A percentile compares a stretch with the other conserved stretches of the same genome.
Evolutionary conservation across 2,113 vertebrate genomes (phyloP).

Genomic region (Tragelaphus imberbis): DNA sequence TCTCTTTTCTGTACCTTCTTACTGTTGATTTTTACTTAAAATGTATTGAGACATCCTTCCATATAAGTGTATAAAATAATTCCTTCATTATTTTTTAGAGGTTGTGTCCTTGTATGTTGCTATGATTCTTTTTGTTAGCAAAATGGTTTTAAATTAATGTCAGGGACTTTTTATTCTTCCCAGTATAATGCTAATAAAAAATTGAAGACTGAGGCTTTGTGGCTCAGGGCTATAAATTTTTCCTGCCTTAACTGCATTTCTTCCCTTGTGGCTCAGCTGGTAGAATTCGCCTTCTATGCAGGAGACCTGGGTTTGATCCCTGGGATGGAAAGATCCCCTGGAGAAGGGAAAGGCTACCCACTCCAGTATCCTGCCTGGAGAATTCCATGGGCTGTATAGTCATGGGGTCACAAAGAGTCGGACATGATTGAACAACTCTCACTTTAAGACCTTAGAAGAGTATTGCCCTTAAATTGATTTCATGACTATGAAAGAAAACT

Average conservation of each 20-base stretch:
- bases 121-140: background rate
- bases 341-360: background rate
- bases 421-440: background rate
- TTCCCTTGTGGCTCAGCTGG: background rate
- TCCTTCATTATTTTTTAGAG: slow-evolving; percentile 26
- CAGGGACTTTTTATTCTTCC: accelerated
- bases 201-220: background rate
- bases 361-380: background rate
- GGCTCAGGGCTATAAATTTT: background rate
- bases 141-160: background rate
- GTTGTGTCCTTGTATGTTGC: background rate
- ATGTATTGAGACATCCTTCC: background rate
- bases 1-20: background rate
- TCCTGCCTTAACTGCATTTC: background rate
- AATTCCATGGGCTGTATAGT: background rate
- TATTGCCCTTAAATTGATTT: background rate
- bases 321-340: background rate
- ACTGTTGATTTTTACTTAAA: background rate
- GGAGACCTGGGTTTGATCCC: background rate
- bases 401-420: background rate
- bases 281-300: background rate
- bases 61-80: background rate
- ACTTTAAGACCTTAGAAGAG: background rate
- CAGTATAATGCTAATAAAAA: background rate
- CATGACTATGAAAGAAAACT: background rate